A percentile compares a stretch with the other conserved stretches of the same genome.
Evolutionary conservation across 1,140 invertebrate species (phyloP).

Genomic region (Leucophenga varia): DNA sequence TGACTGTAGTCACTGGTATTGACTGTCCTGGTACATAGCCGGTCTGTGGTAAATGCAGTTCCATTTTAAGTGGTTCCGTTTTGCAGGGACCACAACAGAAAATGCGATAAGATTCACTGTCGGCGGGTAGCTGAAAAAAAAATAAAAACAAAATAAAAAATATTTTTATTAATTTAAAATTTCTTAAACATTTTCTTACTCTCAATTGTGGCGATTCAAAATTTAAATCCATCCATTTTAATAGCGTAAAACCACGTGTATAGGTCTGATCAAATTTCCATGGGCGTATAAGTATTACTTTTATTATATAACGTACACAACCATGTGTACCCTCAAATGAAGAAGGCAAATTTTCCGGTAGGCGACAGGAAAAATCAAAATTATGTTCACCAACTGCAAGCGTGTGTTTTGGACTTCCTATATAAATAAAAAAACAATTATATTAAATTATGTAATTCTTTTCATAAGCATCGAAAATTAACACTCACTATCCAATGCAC

Average conservation of each 20-base stretch:
- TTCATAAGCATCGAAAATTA: background rate
- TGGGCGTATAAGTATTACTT: constrained; percentile 67
- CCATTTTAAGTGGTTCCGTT: constrained; percentile 43
- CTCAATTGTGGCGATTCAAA: constrained; percentile 54
- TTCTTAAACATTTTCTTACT: constrained; percentile 18
- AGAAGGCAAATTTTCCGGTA: constrained; percentile 64
- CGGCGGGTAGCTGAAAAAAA: constrained; percentile 28
- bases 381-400: constrained; percentile 59
- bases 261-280: constrained; percentile 75
- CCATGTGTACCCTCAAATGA: constrained; percentile 75
- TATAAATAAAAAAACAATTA: no score
- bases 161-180: background rate
- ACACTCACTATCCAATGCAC: constrained; percentile 43
- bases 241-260: constrained; percentile 71
- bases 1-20: constrained; percentile 36
- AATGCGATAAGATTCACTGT: constrained; percentile 39
- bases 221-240: constrained; percentile 73
- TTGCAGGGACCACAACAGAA: constrained; percentile 51
- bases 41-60: constrained; percentile 41
- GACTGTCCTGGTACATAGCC: constrained; percentile 48
- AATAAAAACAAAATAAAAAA: background rate
- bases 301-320: constrained; percentile 68
- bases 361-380: constrained; percentile 62
- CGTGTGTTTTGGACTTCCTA: no score
- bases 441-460: no score